These are phyloP conservation scores for Eremophila alpestris DNA, from an alignment of 2,797 vertebrate genomes.

Conservation along the genomic window DNA sequence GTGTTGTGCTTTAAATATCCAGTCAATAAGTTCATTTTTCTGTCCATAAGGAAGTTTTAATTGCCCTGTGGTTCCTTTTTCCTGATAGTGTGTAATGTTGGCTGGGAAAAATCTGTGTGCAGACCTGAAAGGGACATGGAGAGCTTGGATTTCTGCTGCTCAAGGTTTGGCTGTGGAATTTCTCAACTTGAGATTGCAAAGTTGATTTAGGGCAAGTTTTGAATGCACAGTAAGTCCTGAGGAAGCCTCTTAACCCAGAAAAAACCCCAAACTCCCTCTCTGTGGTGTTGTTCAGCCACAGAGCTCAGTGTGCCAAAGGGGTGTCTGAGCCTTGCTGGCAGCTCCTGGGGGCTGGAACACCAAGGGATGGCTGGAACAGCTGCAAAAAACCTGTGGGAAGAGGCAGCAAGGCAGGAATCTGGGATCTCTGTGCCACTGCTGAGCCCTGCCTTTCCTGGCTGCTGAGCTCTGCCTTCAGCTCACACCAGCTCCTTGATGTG, in stretches of 20 bases:
- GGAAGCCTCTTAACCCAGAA: not conserved
- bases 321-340: not conserved
- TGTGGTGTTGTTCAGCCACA: not conserved
- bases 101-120: not conserved
- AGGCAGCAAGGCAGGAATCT: not conserved
- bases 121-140: not conserved
- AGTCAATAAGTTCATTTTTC: not conserved
- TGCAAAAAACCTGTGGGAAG: not conserved
- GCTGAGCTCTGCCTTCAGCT: not conserved
- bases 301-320: not conserved
- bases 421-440: not conserved
- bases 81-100: not conserved
- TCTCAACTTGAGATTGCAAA: not conserved
- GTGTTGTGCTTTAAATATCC: not conserved
- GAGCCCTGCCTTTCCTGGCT: not conserved
- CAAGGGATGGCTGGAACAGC: not conserved
- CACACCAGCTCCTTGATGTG: accelerated
- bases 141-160: not conserved
- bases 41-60: not conserved
- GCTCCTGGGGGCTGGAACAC: not conserved
- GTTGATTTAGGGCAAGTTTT: not conserved
- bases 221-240: not conserved
- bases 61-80: not conserved
- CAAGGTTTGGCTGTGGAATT: not conserved
- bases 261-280: no score